A percentile compares a stretch with the other conserved stretches of the same genome.
phyloP scores from a whole-genome alignment of 2,797 vertebrate species.

The Pelodytes ibericus region DNA sequence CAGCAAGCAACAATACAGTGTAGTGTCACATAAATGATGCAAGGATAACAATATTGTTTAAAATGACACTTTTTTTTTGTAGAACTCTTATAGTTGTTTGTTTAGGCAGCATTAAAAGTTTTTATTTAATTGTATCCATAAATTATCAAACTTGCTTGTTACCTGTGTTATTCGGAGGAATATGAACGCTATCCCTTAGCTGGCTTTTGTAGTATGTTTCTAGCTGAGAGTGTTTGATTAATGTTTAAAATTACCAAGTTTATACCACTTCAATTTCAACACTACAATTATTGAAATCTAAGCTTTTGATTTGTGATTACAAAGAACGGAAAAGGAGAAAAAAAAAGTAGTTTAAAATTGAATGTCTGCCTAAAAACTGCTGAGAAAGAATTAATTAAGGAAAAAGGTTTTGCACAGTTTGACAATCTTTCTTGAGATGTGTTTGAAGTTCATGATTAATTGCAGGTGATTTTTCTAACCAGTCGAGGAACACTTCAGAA shows the following conservation, averaged over 20 bases:
- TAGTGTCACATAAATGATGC: too few relatives aligned
- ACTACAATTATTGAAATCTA: slow-evolving; percentile 6
- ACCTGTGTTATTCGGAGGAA: too few relatives aligned
- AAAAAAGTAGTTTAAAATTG: background rate
- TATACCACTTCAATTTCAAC: background rate
- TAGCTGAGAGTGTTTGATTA: background rate
- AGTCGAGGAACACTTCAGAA: slow-evolving; percentile 9
- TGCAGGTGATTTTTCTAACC: slow-evolving; percentile 30
- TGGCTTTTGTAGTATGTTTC: background rate
- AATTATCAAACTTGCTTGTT: too few relatives aligned
- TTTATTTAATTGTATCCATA: too few relatives aligned
- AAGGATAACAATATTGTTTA: too few relatives aligned
- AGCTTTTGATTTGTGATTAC: background rate
- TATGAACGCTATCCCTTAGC: too few relatives aligned
- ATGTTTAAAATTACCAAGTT: background rate
- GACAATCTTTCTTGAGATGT: slow-evolving; percentile 31
- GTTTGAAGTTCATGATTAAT: slow-evolving; percentile 47
- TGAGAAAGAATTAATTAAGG: slow-evolving; percentile 16
- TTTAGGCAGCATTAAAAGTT: too few relatives aligned
- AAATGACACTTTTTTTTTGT: too few relatives aligned
- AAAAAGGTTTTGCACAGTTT: slow-evolving; percentile 25
- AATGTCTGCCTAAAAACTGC: slow-evolving; percentile 7
- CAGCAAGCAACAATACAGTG: too few relatives aligned
- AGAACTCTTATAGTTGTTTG: too few relatives aligned
- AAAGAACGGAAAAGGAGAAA: background rate